Base-by-base conservation (phyloP, 2,888 invertebrate species). In the Cynaeus angustus region DNA sequence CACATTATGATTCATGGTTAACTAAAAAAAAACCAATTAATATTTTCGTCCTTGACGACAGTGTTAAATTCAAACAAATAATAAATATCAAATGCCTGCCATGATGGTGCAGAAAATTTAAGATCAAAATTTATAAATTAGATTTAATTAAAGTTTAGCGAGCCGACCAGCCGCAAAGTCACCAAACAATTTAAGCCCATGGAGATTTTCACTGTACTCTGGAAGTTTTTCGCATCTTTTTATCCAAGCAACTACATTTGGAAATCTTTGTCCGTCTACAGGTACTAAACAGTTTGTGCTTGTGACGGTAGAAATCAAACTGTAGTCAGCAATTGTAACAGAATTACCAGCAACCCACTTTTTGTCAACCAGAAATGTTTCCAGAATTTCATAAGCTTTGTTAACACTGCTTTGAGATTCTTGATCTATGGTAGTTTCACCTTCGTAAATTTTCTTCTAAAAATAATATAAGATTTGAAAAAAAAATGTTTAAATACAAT, bases 321-420 rank as follows among this genome's bases (percentile, higher is more conserved):
- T 72, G 50, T 76, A 76, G 65, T 80, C 80, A 5, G 79, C 80
- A 14, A 80, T 72, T n/a, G 79, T 78, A 3, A 78, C 41, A 8
- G 70, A 56, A 26, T 77, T 68, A 10, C 80, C 80, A 26, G 77
- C 76, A 0, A 74, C 72, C 69, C 74, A 78, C 13, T 70, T 83
- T 0, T 84, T 82, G 3, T 81, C 83, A 4, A 81, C 81, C 0
- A 90, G 83, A 70, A 87, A 88, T 1, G 76, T 78, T 73, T 89
- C 88, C 26, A 88, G 56, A 64, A 86, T 85, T 0, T 74, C 81
- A 62, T 88, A 86, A 0, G 83, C 48, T 43, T 72, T 72, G 16
- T 61, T 58, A 9, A 62, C 37, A n/a, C 14, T 12, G 21, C 46
- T 45, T 10, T 62, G 12, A 26, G 37, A 16, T 21, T 56, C 41